Evolutionary conservation across 2,113 vertebrate species (phyloP).

Genomic region (Channa argus): DNA sequence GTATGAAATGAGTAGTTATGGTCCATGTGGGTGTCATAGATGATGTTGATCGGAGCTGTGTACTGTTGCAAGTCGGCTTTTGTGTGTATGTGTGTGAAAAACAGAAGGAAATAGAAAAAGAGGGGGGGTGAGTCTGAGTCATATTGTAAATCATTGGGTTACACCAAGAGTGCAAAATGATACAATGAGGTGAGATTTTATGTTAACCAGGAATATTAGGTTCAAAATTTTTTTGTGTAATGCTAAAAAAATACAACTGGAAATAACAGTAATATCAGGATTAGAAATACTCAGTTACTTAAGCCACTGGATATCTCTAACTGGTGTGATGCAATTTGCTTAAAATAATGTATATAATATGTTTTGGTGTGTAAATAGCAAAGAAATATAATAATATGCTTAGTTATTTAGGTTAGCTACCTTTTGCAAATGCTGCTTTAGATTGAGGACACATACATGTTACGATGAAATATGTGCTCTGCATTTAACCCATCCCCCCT

Average conservation of each 20-base stretch:
- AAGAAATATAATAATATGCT: no score
- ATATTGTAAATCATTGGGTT: conserved; percentile 31
- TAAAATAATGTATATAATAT: no score
- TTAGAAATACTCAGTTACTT: no score
- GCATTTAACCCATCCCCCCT: no score
- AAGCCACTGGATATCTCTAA: no score
- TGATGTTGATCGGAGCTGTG: conserved; percentile 20
- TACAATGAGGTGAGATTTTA: conserved; percentile 19
- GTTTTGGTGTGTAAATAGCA: no score
- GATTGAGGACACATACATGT: no score
- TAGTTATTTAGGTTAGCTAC: neutral
- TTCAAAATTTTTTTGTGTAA: neutral
- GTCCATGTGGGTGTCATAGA: conserved; percentile 34
- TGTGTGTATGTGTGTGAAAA: conserved; percentile 5
- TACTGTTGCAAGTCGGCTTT: conserved; percentile 1
- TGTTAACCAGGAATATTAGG: neutral
- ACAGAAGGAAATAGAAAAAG: neutral
- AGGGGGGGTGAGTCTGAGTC: conserved; percentile 39
- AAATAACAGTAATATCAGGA: neutral
- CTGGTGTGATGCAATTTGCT: no score
- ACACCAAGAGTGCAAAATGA: conserved; percentile 19
- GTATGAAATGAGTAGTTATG: conserved; percentile 43
- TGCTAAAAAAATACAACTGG: neutral
- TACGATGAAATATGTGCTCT: no score
- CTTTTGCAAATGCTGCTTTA: no score